Base-by-base conservation (phyloP, 2,888 invertebrate species). In the Epinotia ramella region DNA sequence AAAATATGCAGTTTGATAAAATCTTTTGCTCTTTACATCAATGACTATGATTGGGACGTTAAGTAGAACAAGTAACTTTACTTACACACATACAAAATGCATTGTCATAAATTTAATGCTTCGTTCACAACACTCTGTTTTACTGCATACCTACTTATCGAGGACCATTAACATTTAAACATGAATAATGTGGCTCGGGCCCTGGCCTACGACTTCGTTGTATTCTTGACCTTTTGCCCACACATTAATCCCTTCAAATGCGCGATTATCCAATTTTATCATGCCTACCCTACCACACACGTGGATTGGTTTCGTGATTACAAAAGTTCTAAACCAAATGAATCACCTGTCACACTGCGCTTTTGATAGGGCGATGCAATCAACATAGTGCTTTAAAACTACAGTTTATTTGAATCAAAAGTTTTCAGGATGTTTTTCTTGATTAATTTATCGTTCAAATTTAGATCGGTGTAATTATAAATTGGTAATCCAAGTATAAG, bases 141-240 rank as follows among this genome's bases (percentile, higher is more conserved):
- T 79, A 82, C 78, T 80, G 79, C 80, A 64, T 77, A 79, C 79
- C 81, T 83, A 82, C 79, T 81, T 83, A 82, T 81, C 80, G 78
- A 78, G 78, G 79, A 67, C 81, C 81, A 84, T 84, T 83, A 82
- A 81, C 81, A 81, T 82, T 84, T 80, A 80, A 81, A 81, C 80
- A 79, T 83, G 83, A 83, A 79, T 85, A 81, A 84, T 84, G 82
- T 80, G 76, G 63, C 77, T 78, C 78, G 64, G 71, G 72, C 72
- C 65, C 77, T 77, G 79, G 77, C 78, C 77, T 79, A 75, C 77
- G 77, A 82, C 78, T 78, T 76, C 76, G 77, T 74, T 78, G 71
- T 75, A 78, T 77, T 77, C 70, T 65, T 79, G 79, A 79, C 81
- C 81, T 80, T 80, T 81, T 71, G 78, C 79, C 79, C 73, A 73